Base-by-base conservation (phyloP, 2,888 invertebrate species). In the Polia nebulosa region DNA sequence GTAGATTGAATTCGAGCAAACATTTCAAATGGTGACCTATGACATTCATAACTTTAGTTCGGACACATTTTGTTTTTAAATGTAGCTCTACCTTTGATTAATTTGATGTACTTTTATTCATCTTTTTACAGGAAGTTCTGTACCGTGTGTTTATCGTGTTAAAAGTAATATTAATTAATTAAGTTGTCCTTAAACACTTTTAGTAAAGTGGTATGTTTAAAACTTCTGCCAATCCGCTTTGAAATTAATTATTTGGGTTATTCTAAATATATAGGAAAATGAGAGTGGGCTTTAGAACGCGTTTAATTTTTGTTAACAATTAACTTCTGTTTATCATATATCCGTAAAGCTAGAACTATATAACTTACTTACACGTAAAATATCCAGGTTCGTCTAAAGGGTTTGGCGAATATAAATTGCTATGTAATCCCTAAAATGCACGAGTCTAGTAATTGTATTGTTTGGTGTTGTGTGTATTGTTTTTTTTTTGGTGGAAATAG, bases 1-100 rank as follows among this genome's bases (percentile, higher is more conserved):
- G 75, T 69, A 78, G 71, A 81, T 83, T 81, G 75, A 67, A 70
- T 81, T 83, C 64, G 78, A 71, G 74, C 78, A 69, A 85, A 85
- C 82, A 73, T 86, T 86, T 82, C 78, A 64, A 70, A 70, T 56
- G 60, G 65, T 57, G 25, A 57, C 52, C n/a, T 45, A 36, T 34
- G 17, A 41, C 11, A 41, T 62, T 49, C 15, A n/a, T 27, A 27
- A 53, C 2, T 45, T 49, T 44, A n/a, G 32, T 44, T 41, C 5
- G 45, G 45, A 53, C 25, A 29, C 27, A n/a, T 73, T 58, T 55
- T 22, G 27, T 39, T 51, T 47, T 2, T 15, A n/a, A 15, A 60
- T 29, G n/a, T 39, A 17, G 15, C 8, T 41, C 9, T 20, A 52
- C 9, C 27, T 27, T 49, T 49, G 27, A 27, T 49, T 39, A 25